Base-by-base conservation (phyloP, 2,797 vertebrate species). In the Lepilemur ruficaudatus region DNA sequence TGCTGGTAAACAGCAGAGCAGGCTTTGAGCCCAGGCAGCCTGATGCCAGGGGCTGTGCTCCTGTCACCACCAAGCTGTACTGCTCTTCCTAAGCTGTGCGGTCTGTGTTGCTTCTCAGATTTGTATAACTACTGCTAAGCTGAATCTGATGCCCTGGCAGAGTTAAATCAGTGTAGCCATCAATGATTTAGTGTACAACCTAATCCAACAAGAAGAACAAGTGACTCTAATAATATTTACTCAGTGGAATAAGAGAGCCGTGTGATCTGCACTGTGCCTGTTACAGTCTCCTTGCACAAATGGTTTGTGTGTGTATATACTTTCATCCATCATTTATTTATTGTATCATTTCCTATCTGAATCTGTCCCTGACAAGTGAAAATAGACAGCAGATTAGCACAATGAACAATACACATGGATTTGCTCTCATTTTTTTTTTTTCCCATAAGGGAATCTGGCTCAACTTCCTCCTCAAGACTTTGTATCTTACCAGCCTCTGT, bases 401-500 rank as follows among this genome's bases (percentile, higher is more conserved):
- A 90, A 17, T 17, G 25, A 90, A 48, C 65, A 69, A 48, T 15
- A 22, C 81, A 80, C n/a, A 1, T 7, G 17, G 1, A 96, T 20
- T 52, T 89, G 41, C 75, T 43, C 48, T 50, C 20, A 0, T 92
- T 94, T 91, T 69, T 76, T 55, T 76, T 55, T 76, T 86, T 6
- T 20, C 38, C 32, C 18, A 46, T 38, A 32, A 94, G 28, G 88
- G 83, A 79, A 52, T 95, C 87, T 91, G 94, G 85, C 84, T 94
- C 69, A 48, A 85, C 30, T 83, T 88, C 78, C 63, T 38, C 41
- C 35, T 67, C 8, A 72, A 91, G 69, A 92, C 41, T 76, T 93
- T 46, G 4, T 78, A 85, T 94, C 48, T 98, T 55, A 75, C 81
- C 91, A 76, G 89, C 0, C 69, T 95, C 85, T 91, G 52, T 61